Percentiles rank a stretch among this genome's conserved stretches.
Conservation (phyloP, 2,113 vertebrate genomes). For the Heterotis niloticus region DNA sequence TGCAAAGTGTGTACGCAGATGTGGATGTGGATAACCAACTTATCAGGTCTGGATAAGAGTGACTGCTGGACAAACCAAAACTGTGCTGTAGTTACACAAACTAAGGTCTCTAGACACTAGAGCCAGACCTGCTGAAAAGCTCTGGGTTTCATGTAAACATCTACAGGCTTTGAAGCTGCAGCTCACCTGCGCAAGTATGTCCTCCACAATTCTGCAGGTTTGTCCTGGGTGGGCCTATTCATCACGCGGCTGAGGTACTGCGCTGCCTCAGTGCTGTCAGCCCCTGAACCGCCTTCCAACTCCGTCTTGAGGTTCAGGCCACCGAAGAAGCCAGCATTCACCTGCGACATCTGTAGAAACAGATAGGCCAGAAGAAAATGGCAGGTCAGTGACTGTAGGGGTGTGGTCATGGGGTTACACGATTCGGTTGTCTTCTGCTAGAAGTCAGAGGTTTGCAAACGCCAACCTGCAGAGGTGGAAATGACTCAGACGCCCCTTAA, state of each 20-base stretch:
- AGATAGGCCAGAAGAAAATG: conserved; percentile 34
- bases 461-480: conserved; percentile 33
- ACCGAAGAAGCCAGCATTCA: conserved; percentile 76
- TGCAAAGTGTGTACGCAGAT: too few relatives aligned
- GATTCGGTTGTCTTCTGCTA: neutral
- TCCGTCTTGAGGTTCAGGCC: conserved; percentile 83
- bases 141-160: too few relatives aligned
- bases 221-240: conserved; percentile 79
- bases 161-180: neutral
- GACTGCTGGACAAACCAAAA: neutral
- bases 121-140: neutral
- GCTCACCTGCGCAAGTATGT: conserved; percentile 87
- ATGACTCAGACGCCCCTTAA: conserved; percentile 52
- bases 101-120: neutral
- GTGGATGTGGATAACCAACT: too few relatives aligned
- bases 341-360: conserved; percentile 77
- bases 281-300: conserved; percentile 66
- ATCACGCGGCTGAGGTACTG: conserved; percentile 83
- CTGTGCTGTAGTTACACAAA: too few relatives aligned
- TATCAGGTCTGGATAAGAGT: too few relatives aligned
- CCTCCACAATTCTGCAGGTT: conserved; percentile 84
- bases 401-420: neutral
- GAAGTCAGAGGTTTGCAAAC: neutral
- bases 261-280: conserved; percentile 63
- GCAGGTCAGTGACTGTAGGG: neutral